Base-by-base conservation (phyloP, 2,113 vertebrate genomes). In the Forbesichthys agassizii region DNA sequence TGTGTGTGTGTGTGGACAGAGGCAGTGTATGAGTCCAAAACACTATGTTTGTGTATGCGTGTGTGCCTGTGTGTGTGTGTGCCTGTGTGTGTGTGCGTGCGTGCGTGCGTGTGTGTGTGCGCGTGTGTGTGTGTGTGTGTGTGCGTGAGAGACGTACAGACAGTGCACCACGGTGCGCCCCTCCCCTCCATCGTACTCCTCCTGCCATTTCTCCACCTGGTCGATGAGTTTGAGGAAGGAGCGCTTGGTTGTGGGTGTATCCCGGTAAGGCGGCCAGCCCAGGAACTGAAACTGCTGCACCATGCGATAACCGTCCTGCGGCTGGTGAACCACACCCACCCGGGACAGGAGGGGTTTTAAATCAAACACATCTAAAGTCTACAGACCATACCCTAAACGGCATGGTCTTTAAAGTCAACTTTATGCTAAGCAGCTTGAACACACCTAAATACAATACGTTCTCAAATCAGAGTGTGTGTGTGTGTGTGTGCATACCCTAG, bases 281-380 rank as follows among this genome's bases (percentile, higher is more conserved):
- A 99, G 89, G 86, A 98, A 99, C 92, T 99, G 98, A 92, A 99
- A 99, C 88, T 99, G 97, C 87, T 99, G 98, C 68, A 99, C 98
- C 97, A 99, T 98, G 66, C 98, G 92, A 84, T 98, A 98, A 12
- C 96, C 96, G 0, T 99, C 98, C 77, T 99, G 96, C 48, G 98
- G 98, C 98, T 99, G 84, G 66, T 33, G 48, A 57, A 52, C 16
- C 69, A 76, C 51, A 53, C 48, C 2, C 13, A 12, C 49, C 11
- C 49, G 3, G 13, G 49, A 52, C 49, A 52, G 9, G 36, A 42
- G 36, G 36, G 36, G 36, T 42, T 42, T 42, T 42, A 42, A 42
- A 42, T 42, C 36, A 42, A 42, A 42, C 36, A 42, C 36, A 42
- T 42, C 36, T 8, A 42, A 42, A 42, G 36, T 42, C 36, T 42